These are phyloP conservation scores for Tetramorium parvispinum DNA, from an alignment of 1,140 invertebrate species.

Conservation along the genomic window DNA sequence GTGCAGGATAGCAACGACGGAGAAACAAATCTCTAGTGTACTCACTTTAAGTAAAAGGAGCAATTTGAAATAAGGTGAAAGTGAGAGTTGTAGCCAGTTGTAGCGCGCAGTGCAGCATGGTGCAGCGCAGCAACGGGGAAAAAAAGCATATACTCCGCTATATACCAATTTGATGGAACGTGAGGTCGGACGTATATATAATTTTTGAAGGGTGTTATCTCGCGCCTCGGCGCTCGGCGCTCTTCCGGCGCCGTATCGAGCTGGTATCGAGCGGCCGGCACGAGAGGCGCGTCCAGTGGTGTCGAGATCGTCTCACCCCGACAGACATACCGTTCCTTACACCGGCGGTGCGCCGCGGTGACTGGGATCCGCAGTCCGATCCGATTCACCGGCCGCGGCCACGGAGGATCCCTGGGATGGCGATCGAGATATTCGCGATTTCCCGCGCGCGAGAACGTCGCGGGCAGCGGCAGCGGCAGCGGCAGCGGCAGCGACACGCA, in stretches of 20 bases:
- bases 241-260: neutral
- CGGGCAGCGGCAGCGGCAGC: neutral
- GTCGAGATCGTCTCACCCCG: neutral
- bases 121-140: no score
- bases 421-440: neutral
- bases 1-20: no score
- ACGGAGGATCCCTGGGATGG: neutral
- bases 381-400: neutral
- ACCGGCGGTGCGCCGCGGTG: no score
- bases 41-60: no score
- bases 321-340: neutral
- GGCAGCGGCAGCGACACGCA: slow-evolving; percentile 2
- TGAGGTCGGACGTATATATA: no score
- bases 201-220: neutral
- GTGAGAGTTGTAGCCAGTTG: no score
- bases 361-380: neutral
- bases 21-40: no score
- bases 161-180: no score
- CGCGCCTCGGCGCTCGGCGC: neutral
- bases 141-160: no score
- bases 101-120: no score
- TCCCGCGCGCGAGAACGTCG: neutral
- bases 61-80: no score
- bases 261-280: neutral
- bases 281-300: neutral